Base-by-base conservation (phyloP, 2,888 invertebrate species). In the Germaria angustata region DNA sequence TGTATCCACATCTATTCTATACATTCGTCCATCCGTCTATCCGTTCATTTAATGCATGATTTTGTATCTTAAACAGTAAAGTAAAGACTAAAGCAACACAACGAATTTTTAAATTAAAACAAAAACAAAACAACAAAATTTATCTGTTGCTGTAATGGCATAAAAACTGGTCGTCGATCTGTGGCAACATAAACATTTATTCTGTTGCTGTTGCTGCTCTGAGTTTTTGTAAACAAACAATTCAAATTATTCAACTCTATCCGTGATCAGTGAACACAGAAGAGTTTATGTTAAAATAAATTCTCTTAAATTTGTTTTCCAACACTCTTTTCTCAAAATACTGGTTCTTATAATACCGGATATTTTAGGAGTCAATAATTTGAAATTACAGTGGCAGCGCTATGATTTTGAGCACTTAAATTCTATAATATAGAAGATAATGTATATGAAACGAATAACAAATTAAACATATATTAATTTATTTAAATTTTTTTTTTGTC, bases 41-140 rank as follows among this genome's bases (percentile, higher is more conserved):
- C 79, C 79, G 82, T 79, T 71, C 75, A 51, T 34, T 75, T 82
- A 73, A 75, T 71, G 41, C 15, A 51, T 66, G 79, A 79, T 71
- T 82, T 79, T 82, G 71, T 76, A 76, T 82, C 79, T 76, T 71
- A 79, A 82, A 79, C 79, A 82, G 82, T 76, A 71, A 76, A 76
- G 75, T 76, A 49, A 82, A 79, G 79, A 82, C 82, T 82, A 79
- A 82, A 79, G 75, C 79, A 82, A 79, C 69, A 75, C 53, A 41
- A 39, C 32, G 32, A 65, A 73, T 69, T 46, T 49, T 59, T 66
- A 20, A 51, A 36, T 32, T 66, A 24, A 59, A 79, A 65, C 76
- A 46, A 55, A 66, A 66, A 57, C 17, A 61, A 61, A 34, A 61
- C 34, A 61, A 34, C 22, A 69, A 59, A 57, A 36, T 66, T 49